phyloP scores from a whole-genome alignment of 1,140 invertebrate genomes.

The Drosophila persimilis region DNA sequence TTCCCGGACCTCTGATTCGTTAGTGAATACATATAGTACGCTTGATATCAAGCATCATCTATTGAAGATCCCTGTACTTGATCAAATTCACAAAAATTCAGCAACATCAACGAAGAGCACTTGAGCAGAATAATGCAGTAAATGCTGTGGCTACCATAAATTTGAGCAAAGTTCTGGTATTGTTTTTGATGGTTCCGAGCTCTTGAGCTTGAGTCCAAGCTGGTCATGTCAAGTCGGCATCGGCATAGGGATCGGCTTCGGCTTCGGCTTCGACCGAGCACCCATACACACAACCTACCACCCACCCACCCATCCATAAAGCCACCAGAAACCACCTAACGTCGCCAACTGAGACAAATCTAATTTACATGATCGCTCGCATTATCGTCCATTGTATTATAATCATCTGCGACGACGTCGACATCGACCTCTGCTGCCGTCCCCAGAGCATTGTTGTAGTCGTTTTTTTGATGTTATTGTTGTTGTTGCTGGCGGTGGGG shows the following conservation, averaged over 20 bases:
- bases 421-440: constrained; percentile 58
- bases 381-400: constrained; percentile 82
- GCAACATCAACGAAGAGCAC: constrained; percentile 38
- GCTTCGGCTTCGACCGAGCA: constrained; percentile 1
- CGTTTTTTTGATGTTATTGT: neutral
- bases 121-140: constrained; percentile 64
- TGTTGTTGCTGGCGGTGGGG: constrained; percentile 25
- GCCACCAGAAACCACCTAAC: constrained; percentile 7
- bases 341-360: constrained; percentile 75
- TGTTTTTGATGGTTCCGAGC: constrained; percentile 10
- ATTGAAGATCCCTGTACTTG: constrained; percentile 9
- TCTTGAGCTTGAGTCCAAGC: constrained; percentile 9
- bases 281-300: neutral
- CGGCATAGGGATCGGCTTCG: neutral
- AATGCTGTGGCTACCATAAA: constrained; percentile 32
- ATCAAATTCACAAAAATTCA: constrained; percentile 9
- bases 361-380: constrained; percentile 81
- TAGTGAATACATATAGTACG: constrained; percentile 1
- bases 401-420: constrained; percentile 61
- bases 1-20: neutral
- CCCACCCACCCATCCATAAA: neutral
- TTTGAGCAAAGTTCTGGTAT: constrained; percentile 5
- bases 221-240: no score
- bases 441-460: constrained; percentile 47
- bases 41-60: constrained; percentile 15